Conservation (phyloP, 2,888 invertebrate species). For the Rhabditoides inermis region DNA sequence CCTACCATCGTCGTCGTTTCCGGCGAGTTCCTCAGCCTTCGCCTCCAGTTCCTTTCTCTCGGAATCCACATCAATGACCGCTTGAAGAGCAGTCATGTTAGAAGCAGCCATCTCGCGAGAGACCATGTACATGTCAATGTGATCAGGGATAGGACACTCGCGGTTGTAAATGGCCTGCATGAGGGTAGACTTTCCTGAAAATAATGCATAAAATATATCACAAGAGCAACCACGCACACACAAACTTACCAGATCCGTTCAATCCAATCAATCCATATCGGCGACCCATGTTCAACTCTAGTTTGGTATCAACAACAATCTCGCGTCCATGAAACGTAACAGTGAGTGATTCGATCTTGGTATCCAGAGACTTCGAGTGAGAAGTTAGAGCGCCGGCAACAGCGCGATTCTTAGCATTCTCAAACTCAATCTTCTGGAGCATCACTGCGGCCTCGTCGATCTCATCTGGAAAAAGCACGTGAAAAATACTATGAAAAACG, state of each 20-base stretch:
- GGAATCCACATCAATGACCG: slow-evolving; percentile 96
- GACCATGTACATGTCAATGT: slow-evolving; percentile 87
- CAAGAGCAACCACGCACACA: not conserved
- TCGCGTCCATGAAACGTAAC: slow-evolving; percentile 97
- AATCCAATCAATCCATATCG: slow-evolving; percentile 90
- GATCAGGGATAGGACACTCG: slow-evolving; percentile 86
- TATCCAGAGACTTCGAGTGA: slow-evolving; percentile 86
- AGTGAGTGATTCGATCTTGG: slow-evolving; percentile 70
- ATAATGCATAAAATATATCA: not conserved
- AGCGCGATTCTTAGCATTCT: slow-evolving; percentile 80
- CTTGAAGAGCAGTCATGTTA: slow-evolving; percentile 79
- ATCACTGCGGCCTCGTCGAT: slow-evolving; percentile 40
- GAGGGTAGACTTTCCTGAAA: slow-evolving; percentile 78
- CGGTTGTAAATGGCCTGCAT: slow-evolving; percentile 81
- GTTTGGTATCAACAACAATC: slow-evolving; percentile 82
- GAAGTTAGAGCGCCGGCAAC: slow-evolving; percentile 90
- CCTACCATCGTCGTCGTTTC: slow-evolving; percentile 74
- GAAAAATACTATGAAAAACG: too few relatives aligned
- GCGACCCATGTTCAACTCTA: slow-evolving; percentile 92
- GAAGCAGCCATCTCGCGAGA: slow-evolving; percentile 91
- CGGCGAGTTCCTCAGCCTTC: slow-evolving; percentile 78
- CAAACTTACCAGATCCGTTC: slow-evolving; percentile 79
- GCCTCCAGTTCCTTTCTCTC: slow-evolving; percentile 82
- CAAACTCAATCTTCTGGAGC: slow-evolving; percentile 64
- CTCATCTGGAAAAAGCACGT: slow-evolving; percentile 17